A percentile compares a stretch with the other conserved stretches of the same genome.
phyloP scores from a whole-genome alignment of 1,140 invertebrate genomes.

The Aphelinus atriplicis region DNA sequence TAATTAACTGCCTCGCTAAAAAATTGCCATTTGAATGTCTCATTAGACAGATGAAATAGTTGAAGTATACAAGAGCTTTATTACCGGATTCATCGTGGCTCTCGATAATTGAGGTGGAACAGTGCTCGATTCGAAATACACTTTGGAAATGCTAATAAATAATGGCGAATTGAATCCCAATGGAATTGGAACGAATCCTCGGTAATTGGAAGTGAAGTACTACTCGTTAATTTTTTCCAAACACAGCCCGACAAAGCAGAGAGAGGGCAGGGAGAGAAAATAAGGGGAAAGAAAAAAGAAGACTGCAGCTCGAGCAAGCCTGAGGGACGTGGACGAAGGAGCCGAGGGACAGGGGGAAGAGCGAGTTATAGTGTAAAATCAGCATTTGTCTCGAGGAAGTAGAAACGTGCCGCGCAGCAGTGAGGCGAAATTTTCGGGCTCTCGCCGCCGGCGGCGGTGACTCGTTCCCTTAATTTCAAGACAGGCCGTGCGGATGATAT shows the following conservation, averaged over 20 bases:
- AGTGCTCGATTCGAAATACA: no score
- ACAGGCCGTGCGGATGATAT: slow-evolving; percentile 61
- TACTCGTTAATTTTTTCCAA: slow-evolving; percentile 7
- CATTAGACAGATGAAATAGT: no score
- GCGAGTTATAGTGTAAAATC: slow-evolving; percentile 46
- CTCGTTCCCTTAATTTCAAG: slow-evolving; percentile 60
- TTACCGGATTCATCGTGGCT: no score
- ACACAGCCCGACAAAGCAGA: neutral
- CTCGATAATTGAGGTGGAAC: no score
- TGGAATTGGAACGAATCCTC: neutral
- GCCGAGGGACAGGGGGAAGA: slow-evolving; percentile 19
- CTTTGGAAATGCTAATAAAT: no score
- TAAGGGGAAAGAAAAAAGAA: neutral
- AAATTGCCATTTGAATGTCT: no score
- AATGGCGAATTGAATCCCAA: no score
- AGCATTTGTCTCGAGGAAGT: slow-evolving; percentile 36
- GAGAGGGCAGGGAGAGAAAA: neutral
- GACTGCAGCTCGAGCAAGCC: neutral
- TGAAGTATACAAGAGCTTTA: no score
- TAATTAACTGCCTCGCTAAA: no score
- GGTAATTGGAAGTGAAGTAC: slow-evolving; percentile 9
- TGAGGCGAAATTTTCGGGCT: slow-evolving; percentile 13
- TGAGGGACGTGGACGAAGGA: neutral
- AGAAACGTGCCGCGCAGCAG: slow-evolving; percentile 25
- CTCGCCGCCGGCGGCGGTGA: slow-evolving; percentile 3